Conservation (phyloP, 2,113 vertebrate genomes). For the Macquaria australasica region DNA sequence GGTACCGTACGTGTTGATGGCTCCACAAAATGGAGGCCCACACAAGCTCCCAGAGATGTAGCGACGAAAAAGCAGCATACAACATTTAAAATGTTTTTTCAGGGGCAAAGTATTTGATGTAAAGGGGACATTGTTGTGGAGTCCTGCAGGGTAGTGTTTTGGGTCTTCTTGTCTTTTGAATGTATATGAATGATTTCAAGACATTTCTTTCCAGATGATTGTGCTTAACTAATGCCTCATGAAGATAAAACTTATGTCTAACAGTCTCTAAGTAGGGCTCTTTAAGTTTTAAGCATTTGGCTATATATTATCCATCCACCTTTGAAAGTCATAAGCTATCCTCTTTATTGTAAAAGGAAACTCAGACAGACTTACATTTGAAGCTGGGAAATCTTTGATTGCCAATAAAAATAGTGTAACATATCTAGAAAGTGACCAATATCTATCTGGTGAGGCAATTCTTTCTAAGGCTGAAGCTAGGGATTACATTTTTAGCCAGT, state of each 20-base stretch:
- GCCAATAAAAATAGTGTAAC: not conserved
- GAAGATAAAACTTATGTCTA: not conserved
- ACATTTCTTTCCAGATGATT: no score
- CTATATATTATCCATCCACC: not conserved
- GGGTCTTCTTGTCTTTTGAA: not conserved
- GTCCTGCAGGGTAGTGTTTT: not conserved
- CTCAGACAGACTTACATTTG: not conserved
- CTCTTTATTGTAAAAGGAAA: not conserved
- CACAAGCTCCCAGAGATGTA: not conserved
- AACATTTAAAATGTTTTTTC: not conserved
- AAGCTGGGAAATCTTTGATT: not conserved
- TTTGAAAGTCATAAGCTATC: not conserved
- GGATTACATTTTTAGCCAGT: not conserved
- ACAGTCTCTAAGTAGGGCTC: not conserved
- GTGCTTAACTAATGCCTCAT: not conserved
- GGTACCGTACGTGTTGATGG: not conserved
- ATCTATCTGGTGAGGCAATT: not conserved
- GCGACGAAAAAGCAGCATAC: no score
- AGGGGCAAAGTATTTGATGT: not conserved
- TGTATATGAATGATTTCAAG: not conserved
- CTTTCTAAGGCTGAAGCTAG: not conserved
- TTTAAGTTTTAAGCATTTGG: not conserved
- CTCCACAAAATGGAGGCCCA: no score
- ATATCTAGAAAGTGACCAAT: not conserved
- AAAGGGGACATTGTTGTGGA: not conserved